Base-by-base conservation (phyloP, 2,113 vertebrate genomes). In the Hipposideros armiger region DNA sequence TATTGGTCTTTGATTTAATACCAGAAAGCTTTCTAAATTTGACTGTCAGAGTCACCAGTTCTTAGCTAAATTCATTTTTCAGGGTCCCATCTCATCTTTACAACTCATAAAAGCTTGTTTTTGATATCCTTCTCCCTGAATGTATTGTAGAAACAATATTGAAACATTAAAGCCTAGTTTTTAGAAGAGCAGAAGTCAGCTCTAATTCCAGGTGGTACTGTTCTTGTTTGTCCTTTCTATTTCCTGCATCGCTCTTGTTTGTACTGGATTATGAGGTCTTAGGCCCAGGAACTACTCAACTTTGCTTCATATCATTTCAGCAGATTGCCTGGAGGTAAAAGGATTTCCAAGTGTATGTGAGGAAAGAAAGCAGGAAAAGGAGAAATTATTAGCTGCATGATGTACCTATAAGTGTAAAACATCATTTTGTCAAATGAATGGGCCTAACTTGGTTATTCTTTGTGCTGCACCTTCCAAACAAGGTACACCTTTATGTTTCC, bases 241-340 rank as follows among this genome's bases (percentile, higher is more conserved):
- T 86, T 86, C 81, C 89, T 74, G 24, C 11, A 11, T 30, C 69
- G 64, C 50, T 82, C 58, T 52, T 56, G 40, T 94, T 90, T 88
- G 72, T 80, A 45, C 62, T 94, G 87, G 40, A 70, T 91, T 94
- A 42, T 54, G 64, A 70, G 17, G 40, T 74, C 62, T 86, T 50
- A 89, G 72, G 50, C 62, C 42, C 77, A 95, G 90, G 73, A 94
- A 66, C 54, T 54, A 26, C 62, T 88, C 67, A 72, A 0, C 54
- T 82, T 83, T 15, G 13, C 36, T 73, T 83, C 70, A 15, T 73
- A 4, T 20, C 32, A 45, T 76, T 87, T 85, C 47, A 78, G 50
- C 56, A 78, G 42, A 58, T 52, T 70, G 52, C 69, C 87, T 66
- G 30, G 64, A 84, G n/a, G 83, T 83, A 54, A 87, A 96, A 82